These are phyloP conservation scores for Epinephelus awoara DNA, from an alignment of 2,797 vertebrate genomes.

Conservation along the genomic window DNA sequence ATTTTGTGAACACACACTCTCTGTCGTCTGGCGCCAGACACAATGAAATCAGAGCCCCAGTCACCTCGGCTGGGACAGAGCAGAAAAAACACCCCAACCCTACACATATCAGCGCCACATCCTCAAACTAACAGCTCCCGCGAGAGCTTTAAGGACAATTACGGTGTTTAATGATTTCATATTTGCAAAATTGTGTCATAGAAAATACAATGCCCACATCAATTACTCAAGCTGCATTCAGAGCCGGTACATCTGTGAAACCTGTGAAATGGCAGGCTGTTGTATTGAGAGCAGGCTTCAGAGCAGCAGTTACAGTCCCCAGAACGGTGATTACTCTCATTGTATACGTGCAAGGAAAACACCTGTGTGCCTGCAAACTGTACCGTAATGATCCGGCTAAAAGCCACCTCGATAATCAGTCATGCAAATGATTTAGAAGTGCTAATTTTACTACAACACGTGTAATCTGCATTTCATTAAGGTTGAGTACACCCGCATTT, in stretches of 20 bases:
- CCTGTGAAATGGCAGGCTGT: slow-evolving; percentile 63
- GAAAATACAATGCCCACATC: slow-evolving; percentile 56
- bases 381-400: slow-evolving; percentile 36
- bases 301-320: slow-evolving; percentile 56
- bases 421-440: slow-evolving; percentile 64
- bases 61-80: slow-evolving; percentile 39
- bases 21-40: slow-evolving; percentile 57
- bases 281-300: slow-evolving; percentile 41
- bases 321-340: slow-evolving; percentile 61
- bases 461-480: slow-evolving; percentile 68
- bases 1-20: slow-evolving; percentile 17
- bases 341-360: slow-evolving; percentile 67
- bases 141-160: slow-evolving; percentile 53
- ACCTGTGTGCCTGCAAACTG: slow-evolving; percentile 38
- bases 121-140: slow-evolving; percentile 35
- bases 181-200: slow-evolving; percentile 64
- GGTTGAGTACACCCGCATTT: slow-evolving; percentile 44
- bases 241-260: slow-evolving; percentile 51
- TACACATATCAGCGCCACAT: slow-evolving; percentile 23
- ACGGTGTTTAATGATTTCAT: slow-evolving; percentile 69
- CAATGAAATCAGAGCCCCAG: slow-evolving; percentile 49
- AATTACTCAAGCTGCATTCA: slow-evolving; percentile 43
- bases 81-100: background rate
- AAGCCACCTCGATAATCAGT: slow-evolving; percentile 51
- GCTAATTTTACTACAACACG: slow-evolving; percentile 49